phyloP scores from a whole-genome alignment of 2,113 vertebrate genomes.

The Madoqua kirkii region DNA sequence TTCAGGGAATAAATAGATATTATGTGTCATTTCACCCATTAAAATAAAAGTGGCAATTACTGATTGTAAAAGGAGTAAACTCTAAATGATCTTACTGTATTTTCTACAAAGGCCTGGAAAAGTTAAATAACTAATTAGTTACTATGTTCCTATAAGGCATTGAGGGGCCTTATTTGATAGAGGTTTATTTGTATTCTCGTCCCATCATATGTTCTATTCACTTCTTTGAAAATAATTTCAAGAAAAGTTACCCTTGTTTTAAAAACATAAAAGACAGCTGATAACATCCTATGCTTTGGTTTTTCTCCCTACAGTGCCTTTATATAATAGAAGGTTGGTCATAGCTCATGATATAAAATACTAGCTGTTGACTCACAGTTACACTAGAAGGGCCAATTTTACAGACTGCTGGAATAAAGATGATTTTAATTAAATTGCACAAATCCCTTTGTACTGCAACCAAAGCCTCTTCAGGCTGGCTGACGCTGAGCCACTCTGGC shows the following conservation, averaged over 20 bases:
- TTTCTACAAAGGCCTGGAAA: neutral
- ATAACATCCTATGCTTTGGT: neutral
- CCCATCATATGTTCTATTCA: neutral
- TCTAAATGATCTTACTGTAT: neutral
- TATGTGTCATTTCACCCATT: neutral
- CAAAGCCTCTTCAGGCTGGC: rapidly evolving
- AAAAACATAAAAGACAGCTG: conserved; percentile 20
- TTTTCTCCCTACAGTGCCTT: neutral
- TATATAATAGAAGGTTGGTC: neutral
- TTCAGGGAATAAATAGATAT: conserved; percentile 18
- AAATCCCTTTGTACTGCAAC: conserved; percentile 13
- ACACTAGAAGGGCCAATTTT: neutral
- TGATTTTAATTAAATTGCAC: conserved; percentile 13
- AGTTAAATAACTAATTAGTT: neutral
- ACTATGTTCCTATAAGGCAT: neutral
- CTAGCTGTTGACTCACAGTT: neutral
- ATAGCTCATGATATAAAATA: neutral
- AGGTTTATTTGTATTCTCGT: neutral
- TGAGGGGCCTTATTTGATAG: neutral
- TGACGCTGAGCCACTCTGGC: conserved; percentile 49
- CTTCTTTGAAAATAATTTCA: conserved; percentile 40
- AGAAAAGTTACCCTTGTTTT: conserved; percentile 18
- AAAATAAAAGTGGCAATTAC: conserved; percentile 7
- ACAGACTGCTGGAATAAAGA: conserved; percentile 50
- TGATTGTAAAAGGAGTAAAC: neutral